Evolutionary conservation across 2,113 vertebrate genomes (phyloP), one percentile per base, ranked within the genome.

Genomic region (Pangasianodon gigas): DNA sequence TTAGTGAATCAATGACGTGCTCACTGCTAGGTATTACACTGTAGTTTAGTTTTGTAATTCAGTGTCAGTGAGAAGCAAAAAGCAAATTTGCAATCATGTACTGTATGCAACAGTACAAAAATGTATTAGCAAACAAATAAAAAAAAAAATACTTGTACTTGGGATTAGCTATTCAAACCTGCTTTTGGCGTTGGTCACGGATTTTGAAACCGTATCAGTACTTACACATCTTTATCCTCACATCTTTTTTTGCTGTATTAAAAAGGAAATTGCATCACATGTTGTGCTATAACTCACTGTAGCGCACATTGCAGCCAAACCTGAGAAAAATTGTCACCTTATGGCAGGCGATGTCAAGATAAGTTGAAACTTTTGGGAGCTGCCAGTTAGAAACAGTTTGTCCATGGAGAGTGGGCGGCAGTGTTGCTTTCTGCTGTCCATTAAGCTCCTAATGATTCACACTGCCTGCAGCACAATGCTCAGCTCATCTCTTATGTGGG

Each of bases 381-480:
- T 86, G 84, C 71, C 84, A 79, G 69, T 86, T 79, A 80, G 88
- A 84, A 89, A n/a, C 88, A 19, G 88, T 67, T 52, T 71, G 51
- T 84, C 88, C 48, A 21, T 4, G 1, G 71, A 65, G 71, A 46
- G 84, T 86, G 89, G 89, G 89, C 8, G 75, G 84, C 71, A 67
- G 84, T 44, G 84, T 67, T 79, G 58, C 69, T 77, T 85, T 80
- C 84, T 37, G 44, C 71, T 89, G 89, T 80, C 88, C 84, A 67
- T 90, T 86, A 86, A 82, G 48, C 60, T 54, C 89, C 84, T 81
- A 81, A 86, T 86, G 74, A 82, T 81, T 86, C 75, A 44, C 60
- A 46, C n/a, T 69, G 75, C 58, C 74, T 81, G 74, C n/a, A 90
- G 84, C 82, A 48, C 52, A 58, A 56, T 11, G 60, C 75, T 90